Base-by-base conservation (phyloP, 2,888 invertebrate genomes). In the Sarcophaga rosellei region DNA sequence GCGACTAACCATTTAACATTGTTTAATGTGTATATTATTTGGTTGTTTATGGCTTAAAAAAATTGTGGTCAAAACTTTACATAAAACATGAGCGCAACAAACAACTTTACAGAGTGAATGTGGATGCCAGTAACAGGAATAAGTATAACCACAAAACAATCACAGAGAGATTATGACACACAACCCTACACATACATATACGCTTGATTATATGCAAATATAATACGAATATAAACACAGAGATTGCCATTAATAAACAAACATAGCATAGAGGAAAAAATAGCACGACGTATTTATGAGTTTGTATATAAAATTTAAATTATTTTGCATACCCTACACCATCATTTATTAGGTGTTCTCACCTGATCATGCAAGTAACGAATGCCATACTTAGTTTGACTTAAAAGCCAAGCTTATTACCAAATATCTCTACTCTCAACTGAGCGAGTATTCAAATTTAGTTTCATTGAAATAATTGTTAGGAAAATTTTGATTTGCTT, bases 31-130 rank as follows among this genome's bases (percentile, higher is more conserved):
- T 81, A 17, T 77, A 78, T 77, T 74, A 78, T 70, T 70, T 65
- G 65, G 61, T 81, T 81, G 45, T 83, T 74, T 77, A 8, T 44
- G 11, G 11, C 53, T 53, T 3, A 74, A 53, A 69, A 75, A 70
- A 72, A 45, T 62, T 83, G 86, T 66, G 83, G 83, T 84, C 57
- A 75, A 86, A 74, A 53, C 17, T 81, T 77, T 69, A 77, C 77
- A 74, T 70, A 66, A 86, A 73, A 15, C 44, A 44, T 74, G 17
- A 45, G 1, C 23, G 20, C 4, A n/a, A 63, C 10, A 35, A 47
- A 47, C 21, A 61, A 20, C 15, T 53, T 53, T 53, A 53, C 53
- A 53, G 4, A 17, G 53, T 35, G 10, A 35, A 8, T 35, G 35
- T 35, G 2, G 35, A 35, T 35, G 35, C 35, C 35, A 35, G 35